Conservation (phyloP, 1,140 invertebrate genomes). For the Psilanteris sp. region DNA sequence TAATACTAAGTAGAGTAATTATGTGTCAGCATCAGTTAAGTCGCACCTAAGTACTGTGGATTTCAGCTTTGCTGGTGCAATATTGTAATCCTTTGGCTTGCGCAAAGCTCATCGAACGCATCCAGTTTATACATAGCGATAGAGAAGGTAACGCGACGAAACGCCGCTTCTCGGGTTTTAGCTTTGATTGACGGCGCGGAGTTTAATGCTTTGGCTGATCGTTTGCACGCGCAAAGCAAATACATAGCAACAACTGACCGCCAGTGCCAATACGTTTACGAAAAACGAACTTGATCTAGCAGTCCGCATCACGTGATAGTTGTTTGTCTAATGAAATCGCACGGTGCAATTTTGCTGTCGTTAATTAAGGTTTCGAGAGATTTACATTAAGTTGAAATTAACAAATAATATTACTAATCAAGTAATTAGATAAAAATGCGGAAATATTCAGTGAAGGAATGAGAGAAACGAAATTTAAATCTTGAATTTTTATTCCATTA, state of each 20-base stretch:
- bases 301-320: conserved; percentile 15
- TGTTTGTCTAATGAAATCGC: conserved; percentile 29
- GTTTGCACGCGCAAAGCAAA: conserved; percentile 53
- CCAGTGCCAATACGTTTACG: conserved; percentile 42
- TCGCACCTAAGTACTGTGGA: not conserved
- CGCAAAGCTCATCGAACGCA: conserved; percentile 36
- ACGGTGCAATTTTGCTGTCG: too few species aligned
- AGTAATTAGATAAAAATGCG: too few species aligned
- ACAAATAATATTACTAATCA: too few species aligned
- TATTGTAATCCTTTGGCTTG: conserved; percentile 57
- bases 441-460: too few species aligned
- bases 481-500: too few species aligned
- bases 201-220: conserved; percentile 52
- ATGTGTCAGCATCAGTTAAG: not conserved
- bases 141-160: conserved; percentile 45
- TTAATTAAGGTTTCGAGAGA: too few species aligned
- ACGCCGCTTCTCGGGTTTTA: conserved; percentile 54
- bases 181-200: conserved; percentile 41
- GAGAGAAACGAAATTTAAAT: too few species aligned
- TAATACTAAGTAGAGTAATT: conserved; percentile 2
- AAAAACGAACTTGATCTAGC: conserved; percentile 42
- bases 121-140: conserved; percentile 13
- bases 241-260: conserved; percentile 47
- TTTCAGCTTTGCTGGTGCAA: conserved; percentile 13
- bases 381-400: too few species aligned